Base-by-base conservation (phyloP, 2,888 invertebrate genomes). In the Temnothorax rugatulus region DNA sequence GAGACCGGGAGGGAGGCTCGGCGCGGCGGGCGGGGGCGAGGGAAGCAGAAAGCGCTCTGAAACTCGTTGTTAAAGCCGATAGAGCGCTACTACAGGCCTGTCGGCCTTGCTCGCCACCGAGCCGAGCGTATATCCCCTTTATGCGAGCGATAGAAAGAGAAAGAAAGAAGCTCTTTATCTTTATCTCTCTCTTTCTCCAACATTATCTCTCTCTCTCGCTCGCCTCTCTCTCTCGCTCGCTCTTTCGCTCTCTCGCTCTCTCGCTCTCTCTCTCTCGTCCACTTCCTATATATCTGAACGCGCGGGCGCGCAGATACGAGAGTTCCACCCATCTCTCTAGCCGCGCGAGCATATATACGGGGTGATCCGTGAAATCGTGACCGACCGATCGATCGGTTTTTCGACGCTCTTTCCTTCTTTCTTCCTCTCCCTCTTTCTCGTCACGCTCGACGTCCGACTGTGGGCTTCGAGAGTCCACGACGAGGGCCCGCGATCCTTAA, bases 51-150 rank as follows among this genome's bases (percentile, higher is more conserved):
- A 86, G 90, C 87, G 87, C 87, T 90, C 86, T 83, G 87, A 86
- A 91, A 91, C 91, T 88, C 89, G 91, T 90, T 87, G 90, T 91
- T 91, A 91, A 91, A 91, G 91, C 87, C 66, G 91, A 91, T 91
- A 91, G 91, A 90, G 79, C 89, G 81, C 86, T 87, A 85, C 63
- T 76, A 73, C 75, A 54, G 57, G 77, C 84, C 68, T 47, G 63
- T 54, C 76, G 64, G 54, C 57, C 71, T 84, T 85, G 83, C 71
- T 73, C 68, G 71, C 82, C 74, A 77, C 75, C 54, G 83, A 85
- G 81, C 44, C 79, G 47, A 71, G 47, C 52, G 73, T 82, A 85
- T 90, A 90, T 90, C 90, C 90, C 85, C 90, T 90, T 90, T 90
- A 90, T 54, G 34, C 73, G 66, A 74, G 59, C 74, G 79, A 73